Evolutionary conservation across 2,797 vertebrate species (phyloP), one percentile per base, ranked within the genome.

Genomic region (Micromesistius poutassou): DNA sequence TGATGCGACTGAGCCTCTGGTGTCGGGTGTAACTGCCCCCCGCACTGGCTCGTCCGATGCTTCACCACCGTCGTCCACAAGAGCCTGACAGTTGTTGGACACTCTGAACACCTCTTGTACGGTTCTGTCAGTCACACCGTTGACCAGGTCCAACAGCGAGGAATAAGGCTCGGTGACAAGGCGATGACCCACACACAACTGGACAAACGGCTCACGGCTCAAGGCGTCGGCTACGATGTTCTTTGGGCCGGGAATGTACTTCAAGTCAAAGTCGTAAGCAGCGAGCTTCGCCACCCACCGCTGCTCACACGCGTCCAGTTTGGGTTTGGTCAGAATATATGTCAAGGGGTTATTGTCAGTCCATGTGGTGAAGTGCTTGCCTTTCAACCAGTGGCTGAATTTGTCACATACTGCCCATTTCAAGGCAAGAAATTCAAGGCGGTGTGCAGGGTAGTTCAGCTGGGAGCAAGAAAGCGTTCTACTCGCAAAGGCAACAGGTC

Each of bases 161-260:
- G 6, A 1, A 12, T 74, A 70, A 4, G 55, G 42, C 77, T 81
- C 1, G 13, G 30, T 38, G 50, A 75, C 0, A 42, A 71, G 5
- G 46, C 73, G 5, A 1, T 72, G 1, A 78, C 71, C 28, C 30
- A 76, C 4, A 0, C 10, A 25, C 28, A 25, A 62, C 30, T 62
- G 35, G 19, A 36, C 28, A 70, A 76, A 36, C 31, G 36, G 10
- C 50, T 40, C 25, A 25, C 77, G 71, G 36, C 80, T 81, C 5
- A 81, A 33, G 28, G 70, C 14, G 6, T 78, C 80, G 13, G 80
- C 76, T 4, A 77, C 66, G 22, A 55, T 22, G 5, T 80, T 80
- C 72, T 77, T 33, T 33, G 33, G 33, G 33, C 33, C 33, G 33
- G 33, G 2, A 33, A 33, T 33, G 33, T 33, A 33, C 33, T 33